Base-by-base conservation (phyloP, 2,797 vertebrate species). In the Pelodytes ibericus region DNA sequence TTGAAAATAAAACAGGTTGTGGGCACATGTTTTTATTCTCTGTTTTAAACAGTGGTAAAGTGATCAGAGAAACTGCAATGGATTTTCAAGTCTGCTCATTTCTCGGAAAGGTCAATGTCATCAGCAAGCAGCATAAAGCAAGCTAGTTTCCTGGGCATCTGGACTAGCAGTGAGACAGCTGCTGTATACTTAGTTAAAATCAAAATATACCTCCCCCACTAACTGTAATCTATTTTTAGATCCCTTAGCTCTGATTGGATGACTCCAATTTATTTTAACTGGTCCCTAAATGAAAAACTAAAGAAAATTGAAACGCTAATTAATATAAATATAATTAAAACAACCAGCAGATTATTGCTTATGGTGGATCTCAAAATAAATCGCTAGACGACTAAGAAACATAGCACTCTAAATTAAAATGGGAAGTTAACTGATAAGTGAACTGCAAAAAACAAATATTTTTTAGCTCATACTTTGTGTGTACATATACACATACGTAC, bases 31-130 rank as follows among this genome's bases (percentile, higher is more conserved):
- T 36, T 36, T 36, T 5, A 36, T 36, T 36, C 33, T 36, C 33
- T 5, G 13, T 5, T 36, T 36, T 5, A 5, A 36, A 5, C 5
- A 36, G 13, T 36, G 33, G 33, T 13, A 36, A 5, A 5, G 24
- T 27, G 26, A 24, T 58, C 58, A 18, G 27, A n/a, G 3, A 30
- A 30, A n/a, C 7, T 71, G 6, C 1, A 11, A 61, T 71, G 5
- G 41, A 44, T 71, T n/a, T 71, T 24, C 25, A 39, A 41, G 56
- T 8, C 5, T 58, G 56, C 11, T 20, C 18, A 15, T 60, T 44
- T 39, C 2, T 20, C 18, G 16, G 20, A 53, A 72, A 62, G 70
- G 70, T 62, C 36, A 62, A 6, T 25, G 27, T 25, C 31, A 39
- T 58, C 25, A 58, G 2, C 13, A 26, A 27, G 13, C 25, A 27